Evolutionary conservation across 2,797 vertebrate genomes (phyloP), one percentile per base, ranked within the genome.

Genomic region (Glossophaga mutica): DNA sequence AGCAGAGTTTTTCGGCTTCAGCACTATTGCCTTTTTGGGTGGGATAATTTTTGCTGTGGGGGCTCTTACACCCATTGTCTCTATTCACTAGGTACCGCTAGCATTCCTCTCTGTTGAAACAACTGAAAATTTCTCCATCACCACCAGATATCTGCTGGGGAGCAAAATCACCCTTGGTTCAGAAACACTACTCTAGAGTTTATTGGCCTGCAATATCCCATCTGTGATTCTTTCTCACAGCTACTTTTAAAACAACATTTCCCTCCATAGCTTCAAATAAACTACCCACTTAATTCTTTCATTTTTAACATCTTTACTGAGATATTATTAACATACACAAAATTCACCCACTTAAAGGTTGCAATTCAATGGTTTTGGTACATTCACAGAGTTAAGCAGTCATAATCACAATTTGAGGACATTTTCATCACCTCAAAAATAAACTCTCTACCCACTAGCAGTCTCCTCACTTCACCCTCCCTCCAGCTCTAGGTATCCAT

Each of bases 371-470:
- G 34, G 10, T 88, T 93, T 93, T 77, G 48, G 37, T 32, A 62
- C 42, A 89, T 42, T 65, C 48, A 46, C 11, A 78, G 42, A 73
- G 50, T 52, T 83, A 14, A 29, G 48, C 42, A 96, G 16, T 5
- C 11, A 44, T 87, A 62, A 86, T 19, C 14, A 96, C 16, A 82
- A 76, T 32, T 44, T 92, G 73, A 92, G 62, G 83, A 94, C n/a
- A 78, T 55, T 71, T 93, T 94, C 10, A 76, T 83, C 29, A 90
- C 32, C 39, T 86, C 12, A 18, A 39, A 95, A 88, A 95, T 85
- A 92, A 94, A 73, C 55, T 37, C 50, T 37, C 46, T 79, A 4
- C 5, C 29, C 74, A 44, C 24, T 15, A 78, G 14, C 42, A 70
- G 26, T 12, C 76, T 92, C 9, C 14, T 15, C 14, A 34, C 5